phyloP scores from a whole-genome alignment of 1,140 invertebrate genomes.

The Calycopis cecrops region DNA sequence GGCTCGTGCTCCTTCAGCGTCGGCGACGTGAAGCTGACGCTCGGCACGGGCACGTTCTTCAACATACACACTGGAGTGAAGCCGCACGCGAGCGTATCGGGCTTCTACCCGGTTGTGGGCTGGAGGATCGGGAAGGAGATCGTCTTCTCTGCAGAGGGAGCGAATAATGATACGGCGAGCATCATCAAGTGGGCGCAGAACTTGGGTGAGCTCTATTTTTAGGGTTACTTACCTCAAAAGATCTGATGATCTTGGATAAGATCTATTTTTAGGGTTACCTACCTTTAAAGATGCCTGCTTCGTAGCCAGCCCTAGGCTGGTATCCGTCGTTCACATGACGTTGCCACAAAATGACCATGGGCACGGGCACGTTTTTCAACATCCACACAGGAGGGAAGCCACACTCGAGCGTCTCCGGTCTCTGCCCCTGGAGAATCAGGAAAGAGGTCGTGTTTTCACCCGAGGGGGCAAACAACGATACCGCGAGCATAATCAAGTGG shows the following conservation, averaged over 20 bases:
- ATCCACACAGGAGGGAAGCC: constrained; percentile 88
- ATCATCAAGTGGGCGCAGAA: constrained; percentile 90
- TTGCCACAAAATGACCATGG: no score
- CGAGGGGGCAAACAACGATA: constrained; percentile 91
- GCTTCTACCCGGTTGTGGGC: constrained; percentile 92
- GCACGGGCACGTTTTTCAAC: constrained; percentile 95
- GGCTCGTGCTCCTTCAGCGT: constrained; percentile 89
- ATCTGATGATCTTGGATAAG: no score
- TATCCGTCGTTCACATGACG: no score
- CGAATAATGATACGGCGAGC: constrained; percentile 90
- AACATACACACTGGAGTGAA: constrained; percentile 89
- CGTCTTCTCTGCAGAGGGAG: constrained; percentile 88
- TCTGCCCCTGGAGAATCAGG: constrained; percentile 95
- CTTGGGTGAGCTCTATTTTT: constrained; percentile 79
- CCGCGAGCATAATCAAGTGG: constrained; percentile 92
- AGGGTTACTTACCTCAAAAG: not conserved
- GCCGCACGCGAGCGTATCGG: constrained; percentile 86
- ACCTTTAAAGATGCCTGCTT: no score
- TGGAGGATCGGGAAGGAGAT: constrained; percentile 87
- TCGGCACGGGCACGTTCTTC: constrained; percentile 96
- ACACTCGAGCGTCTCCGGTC: constrained; percentile 84
- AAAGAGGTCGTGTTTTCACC: constrained; percentile 82
- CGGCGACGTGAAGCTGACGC: constrained; percentile 92
- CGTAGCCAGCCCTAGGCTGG: no score
- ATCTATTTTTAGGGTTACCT: no score